Percentiles rank a stretch among this genome's conserved stretches.
Evolutionary conservation across 2,113 vertebrate genomes (phyloP).

Genomic region (Odobenus rosmarus): DNA sequence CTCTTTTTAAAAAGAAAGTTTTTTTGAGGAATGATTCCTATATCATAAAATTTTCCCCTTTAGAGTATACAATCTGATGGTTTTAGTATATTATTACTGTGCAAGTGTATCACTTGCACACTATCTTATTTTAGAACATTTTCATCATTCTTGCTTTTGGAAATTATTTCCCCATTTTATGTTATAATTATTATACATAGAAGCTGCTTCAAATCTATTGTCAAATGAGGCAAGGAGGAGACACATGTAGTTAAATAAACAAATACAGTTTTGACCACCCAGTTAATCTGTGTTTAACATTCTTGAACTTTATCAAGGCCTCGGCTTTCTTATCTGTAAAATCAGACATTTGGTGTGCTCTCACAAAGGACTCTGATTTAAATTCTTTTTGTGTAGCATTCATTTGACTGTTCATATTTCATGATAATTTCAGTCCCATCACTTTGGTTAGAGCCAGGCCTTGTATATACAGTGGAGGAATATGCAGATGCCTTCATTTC

Average conservation of each 20-base stretch:
- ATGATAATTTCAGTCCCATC: background rate
- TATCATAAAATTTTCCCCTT: background rate
- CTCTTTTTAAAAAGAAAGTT: background rate
- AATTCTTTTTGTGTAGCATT: background rate
- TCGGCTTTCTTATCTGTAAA: background rate
- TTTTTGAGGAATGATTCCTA: background rate
- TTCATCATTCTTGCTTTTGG: background rate
- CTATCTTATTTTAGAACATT: background rate
- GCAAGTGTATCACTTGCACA: background rate
- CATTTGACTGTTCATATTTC: background rate
- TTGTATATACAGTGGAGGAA: conserved; percentile 81
- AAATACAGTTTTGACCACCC: background rate
- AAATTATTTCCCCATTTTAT: background rate
- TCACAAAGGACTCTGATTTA: background rate
- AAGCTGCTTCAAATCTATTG: background rate
- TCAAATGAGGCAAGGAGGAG: background rate
- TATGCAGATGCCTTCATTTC: conserved; percentile 86
- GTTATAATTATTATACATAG: background rate
- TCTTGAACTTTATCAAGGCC: conserved; percentile 15
- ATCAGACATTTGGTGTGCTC: background rate
- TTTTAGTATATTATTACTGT: background rate
- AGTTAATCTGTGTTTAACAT: background rate
- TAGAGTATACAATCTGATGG: background rate
- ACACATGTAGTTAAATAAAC: background rate
- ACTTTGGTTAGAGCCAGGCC: background rate